Evolutionary conservation across 2,113 vertebrate species (phyloP).

Genomic region (Vulpes ferrilata): DNA sequence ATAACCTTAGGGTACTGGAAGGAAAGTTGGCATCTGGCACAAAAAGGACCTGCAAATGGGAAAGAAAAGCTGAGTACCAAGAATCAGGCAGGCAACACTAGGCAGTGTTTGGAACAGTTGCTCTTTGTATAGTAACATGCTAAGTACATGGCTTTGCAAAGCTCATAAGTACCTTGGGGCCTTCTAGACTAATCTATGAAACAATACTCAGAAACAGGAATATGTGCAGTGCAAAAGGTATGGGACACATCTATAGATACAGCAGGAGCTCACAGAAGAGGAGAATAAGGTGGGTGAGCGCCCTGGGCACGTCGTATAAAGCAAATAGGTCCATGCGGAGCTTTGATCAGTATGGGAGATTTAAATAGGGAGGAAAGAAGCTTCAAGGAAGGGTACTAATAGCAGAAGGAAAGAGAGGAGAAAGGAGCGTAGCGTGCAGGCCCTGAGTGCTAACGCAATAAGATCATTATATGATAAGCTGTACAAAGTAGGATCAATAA

Average conservation of each 20-base stretch:
- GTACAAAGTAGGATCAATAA: background rate
- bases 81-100: background rate
- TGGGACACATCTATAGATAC: background rate
- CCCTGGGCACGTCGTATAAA: background rate
- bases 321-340: background rate
- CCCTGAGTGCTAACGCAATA: background rate
- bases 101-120: background rate
- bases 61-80: background rate
- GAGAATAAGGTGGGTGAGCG: background rate
- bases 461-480: background rate
- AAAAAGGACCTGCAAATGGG: constrained; percentile 92
- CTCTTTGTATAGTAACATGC: too few relatives aligned
- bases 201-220: background rate
- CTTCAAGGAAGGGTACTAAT: background rate
- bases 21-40: constrained; percentile 91
- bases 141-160: background rate
- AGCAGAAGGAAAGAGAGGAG: background rate
- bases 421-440: background rate
- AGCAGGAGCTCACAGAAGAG: background rate
- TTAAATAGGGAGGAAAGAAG: background rate
- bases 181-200: background rate
- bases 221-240: background rate
- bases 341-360: background rate
- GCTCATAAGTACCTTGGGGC: background rate
- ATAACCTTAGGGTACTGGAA: constrained; percentile 78